Percentiles rank a stretch among this genome's conserved stretches.
Conservation (phyloP, 2,888 invertebrate genomes). For the Drosophila neutralis region DNA sequence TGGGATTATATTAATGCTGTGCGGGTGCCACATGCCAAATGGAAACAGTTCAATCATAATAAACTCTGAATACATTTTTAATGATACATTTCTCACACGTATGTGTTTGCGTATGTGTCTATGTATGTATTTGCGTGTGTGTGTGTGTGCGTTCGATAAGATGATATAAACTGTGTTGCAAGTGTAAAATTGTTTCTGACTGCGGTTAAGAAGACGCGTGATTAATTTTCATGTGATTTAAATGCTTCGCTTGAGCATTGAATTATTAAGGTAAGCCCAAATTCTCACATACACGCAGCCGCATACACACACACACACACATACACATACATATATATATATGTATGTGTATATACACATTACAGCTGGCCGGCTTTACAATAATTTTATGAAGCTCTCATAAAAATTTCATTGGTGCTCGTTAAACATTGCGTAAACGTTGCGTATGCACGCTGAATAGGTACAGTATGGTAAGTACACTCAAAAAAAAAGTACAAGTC, state of each 20-base stretch:
- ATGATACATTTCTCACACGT: conserved; percentile 42
- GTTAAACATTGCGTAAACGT: conserved; percentile 66
- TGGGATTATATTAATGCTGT: conserved; percentile 66
- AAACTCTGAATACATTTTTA: conserved; percentile 70
- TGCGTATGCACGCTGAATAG: conserved; percentile 25
- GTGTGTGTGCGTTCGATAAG: conserved; percentile 13
- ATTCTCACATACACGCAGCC: background rate
- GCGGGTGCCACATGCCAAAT: conserved; percentile 68
- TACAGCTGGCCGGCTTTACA: conserved; percentile 25
- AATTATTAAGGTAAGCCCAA: conserved; percentile 57
- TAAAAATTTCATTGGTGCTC: conserved; percentile 68
- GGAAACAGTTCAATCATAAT: conserved; percentile 78
- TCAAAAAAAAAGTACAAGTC: background rate
- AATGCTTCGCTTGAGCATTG: conserved; percentile 55
- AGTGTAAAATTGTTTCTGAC: conserved; percentile 54
- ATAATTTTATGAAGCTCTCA: conserved; percentile 62
- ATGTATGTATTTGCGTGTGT: background rate
- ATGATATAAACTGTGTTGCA: conserved; percentile 35
- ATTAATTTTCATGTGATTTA: conserved; percentile 68
- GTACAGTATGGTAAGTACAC: background rate
- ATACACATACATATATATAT: background rate
- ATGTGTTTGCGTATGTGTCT: background rate
- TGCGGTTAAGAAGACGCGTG: conserved; percentile 47
- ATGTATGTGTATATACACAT: background rate
- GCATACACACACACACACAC: background rate